phyloP scores from a whole-genome alignment of 1,140 invertebrate species.

The Neuroterus valhalla region DNA sequence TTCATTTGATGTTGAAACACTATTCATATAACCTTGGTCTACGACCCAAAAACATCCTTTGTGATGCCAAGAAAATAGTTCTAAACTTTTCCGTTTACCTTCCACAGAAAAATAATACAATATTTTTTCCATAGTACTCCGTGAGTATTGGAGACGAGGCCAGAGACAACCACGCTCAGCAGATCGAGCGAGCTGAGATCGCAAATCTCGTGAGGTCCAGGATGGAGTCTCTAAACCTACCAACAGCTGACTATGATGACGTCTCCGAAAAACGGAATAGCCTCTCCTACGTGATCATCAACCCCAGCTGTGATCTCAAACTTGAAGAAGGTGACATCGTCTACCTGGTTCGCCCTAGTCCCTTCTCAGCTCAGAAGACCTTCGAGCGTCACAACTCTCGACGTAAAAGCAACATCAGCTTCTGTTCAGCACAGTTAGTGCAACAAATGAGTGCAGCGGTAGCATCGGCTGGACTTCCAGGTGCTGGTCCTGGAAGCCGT shows the following conservation, averaged over 20 bases:
- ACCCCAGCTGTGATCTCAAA: conserved; percentile 97
- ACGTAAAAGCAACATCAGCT: conserved; percentile 93
- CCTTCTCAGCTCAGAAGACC: conserved; percentile 94
- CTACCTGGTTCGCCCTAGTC: conserved; percentile 92
- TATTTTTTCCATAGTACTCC: conserved; percentile 80
- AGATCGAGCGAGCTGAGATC: conserved; percentile 96
- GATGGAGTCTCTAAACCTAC: conserved; percentile 94
- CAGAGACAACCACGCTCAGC: conserved; percentile 88
- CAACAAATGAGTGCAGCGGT: conserved; percentile 79
- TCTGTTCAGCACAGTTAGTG: conserved; percentile 84
- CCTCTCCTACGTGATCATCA: conserved; percentile 98
- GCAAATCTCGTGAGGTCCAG: conserved; percentile 93
- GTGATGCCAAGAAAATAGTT: no score
- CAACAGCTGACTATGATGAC: conserved; percentile 92
- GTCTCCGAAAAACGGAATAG: conserved; percentile 93
- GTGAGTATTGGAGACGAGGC: conserved; percentile 88
- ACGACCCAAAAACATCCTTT: no score
- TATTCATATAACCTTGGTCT: no score
- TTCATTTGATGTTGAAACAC: no score
- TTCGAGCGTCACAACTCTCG: conserved; percentile 93
- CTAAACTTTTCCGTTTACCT: no score
- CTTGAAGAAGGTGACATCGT: conserved; percentile 97
- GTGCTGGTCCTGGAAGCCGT: conserved; percentile 76
- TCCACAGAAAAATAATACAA: conserved; percentile 11
- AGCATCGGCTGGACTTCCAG: conserved; percentile 69